Evolutionary conservation across 2,797 vertebrate species (phyloP), one percentile per base, ranked within the genome.

Genomic region (Esox lucius): DNA sequence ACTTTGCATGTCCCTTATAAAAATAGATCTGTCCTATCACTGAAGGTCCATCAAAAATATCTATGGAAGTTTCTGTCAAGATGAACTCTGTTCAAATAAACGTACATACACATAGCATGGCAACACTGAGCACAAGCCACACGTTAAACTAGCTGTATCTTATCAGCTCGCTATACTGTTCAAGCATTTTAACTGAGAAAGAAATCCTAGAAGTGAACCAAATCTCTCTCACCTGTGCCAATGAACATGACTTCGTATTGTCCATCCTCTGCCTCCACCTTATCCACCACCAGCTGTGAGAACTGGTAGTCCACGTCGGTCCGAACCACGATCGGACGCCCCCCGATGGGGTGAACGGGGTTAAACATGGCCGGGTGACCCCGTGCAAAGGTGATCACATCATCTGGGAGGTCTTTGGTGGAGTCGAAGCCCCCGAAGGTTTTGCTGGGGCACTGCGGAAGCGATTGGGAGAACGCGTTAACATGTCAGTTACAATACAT

Each of bases 191-290:
- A 16, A 35, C 19, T 0, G 19, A n/a, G 13, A 35, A 22, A 1
- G 19, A 19, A 8, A 0, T 12, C 6, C 2, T 5, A 42, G 9
- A 13, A 67, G 35, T n/a, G 0, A 39, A 35, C 5, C 0, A 0
- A 5, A 11, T 68, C 66, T 39, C 33, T n/a, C 3, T 42, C 33
- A 68, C 98, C 98, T 94, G 98, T 99, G 87, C 97, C 98, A 5
- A 99, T 99, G 90, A 99, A 99, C 97, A 99, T 97, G 87, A 99
- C 98, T 16, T 99, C 97, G 1, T 99, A 99, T 24, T 99, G 97
- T n/a, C 98, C 98, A 5, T 99, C 98, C 82, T 99, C 98, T 6
- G 98, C 98, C 22, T 99, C 98, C 5, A 98, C 98, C 68, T 96
- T 91, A 88, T 99, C 98, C 64, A 99, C 97, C 53, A 98, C 97